phyloP scores from a whole-genome alignment of 2,888 invertebrate species.

The Heterodera filipjevi region DNA sequence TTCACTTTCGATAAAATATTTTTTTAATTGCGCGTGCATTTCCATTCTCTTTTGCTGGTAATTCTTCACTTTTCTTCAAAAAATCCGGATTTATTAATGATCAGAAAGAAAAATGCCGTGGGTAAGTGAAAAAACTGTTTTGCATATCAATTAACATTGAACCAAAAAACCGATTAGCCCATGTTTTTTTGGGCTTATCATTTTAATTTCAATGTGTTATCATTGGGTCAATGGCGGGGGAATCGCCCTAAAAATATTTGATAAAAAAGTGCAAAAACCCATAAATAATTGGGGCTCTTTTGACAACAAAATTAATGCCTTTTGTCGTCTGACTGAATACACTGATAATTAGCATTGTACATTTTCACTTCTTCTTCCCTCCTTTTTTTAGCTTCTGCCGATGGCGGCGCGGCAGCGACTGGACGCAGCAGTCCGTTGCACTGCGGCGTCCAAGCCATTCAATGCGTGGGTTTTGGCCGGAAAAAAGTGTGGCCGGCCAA shows the following conservation, averaged over 20 bases:
- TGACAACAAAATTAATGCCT: no score
- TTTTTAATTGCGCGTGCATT: not conserved
- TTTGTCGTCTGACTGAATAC: not conserved
- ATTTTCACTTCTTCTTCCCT: not conserved
- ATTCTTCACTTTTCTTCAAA: not conserved
- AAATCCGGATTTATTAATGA: not conserved
- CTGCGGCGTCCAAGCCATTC: constrained; percentile 21
- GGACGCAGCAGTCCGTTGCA: constrained; percentile 13
- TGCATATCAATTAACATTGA: not conserved
- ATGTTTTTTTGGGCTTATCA: not conserved
- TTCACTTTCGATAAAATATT: not conserved
- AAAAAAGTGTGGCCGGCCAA: constrained; percentile 26
- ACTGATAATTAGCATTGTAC: not conserved
- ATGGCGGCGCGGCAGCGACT: not conserved
- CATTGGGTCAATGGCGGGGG: no score
- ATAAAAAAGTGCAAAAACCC: no score
- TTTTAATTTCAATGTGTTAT: no score
- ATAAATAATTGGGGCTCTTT: no score
- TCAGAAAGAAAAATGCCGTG: not conserved
- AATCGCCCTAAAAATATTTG: no score
- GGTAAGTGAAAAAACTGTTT: not conserved
- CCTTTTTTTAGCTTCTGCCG: not conserved
- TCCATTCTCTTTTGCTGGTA: not conserved
- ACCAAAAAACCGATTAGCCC: not conserved
- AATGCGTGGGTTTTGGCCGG: constrained; percentile 20